Conservation (phyloP, 2,888 invertebrate species). For the Lampropteryx suffumata region DNA sequence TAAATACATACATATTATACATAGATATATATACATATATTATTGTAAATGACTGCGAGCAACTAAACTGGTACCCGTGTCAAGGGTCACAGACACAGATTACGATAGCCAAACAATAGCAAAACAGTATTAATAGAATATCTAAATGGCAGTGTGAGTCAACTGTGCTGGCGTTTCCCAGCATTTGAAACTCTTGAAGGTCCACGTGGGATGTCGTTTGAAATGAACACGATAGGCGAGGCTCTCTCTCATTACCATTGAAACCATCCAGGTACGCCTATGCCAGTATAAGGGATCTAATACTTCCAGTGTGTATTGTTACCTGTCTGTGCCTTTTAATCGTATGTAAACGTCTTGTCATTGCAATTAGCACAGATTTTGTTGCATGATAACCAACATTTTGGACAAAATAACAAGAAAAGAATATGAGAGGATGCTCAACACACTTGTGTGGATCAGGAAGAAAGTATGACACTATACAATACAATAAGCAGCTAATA, state of each 20-base stretch:
- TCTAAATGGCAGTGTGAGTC: slow-evolving; percentile 21
- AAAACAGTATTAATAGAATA: slow-evolving; percentile 31
- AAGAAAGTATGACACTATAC: too few relatives aligned
- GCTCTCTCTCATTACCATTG: slow-evolving; percentile 55
- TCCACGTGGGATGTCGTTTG: slow-evolving; percentile 47
- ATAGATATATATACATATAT: too few relatives aligned
- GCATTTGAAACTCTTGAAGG: slow-evolving; percentile 18
- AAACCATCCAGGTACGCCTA: slow-evolving; percentile 38
- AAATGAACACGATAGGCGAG: slow-evolving; percentile 47
- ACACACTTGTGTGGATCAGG: neutral
- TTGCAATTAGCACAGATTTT: slow-evolving; percentile 8
- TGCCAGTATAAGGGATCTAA: slow-evolving; percentile 1
- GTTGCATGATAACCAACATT: neutral
- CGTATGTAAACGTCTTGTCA: slow-evolving; percentile 1
- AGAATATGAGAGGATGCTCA: too few relatives aligned
- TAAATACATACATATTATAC: too few relatives aligned
- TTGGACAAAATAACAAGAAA: too few relatives aligned
- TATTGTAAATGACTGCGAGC: slow-evolving; percentile 18
- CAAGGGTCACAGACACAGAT: slow-evolving; percentile 33
- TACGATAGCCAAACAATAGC: slow-evolving; percentile 36
- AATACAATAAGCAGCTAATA: neutral
- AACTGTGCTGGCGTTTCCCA: slow-evolving; percentile 38
- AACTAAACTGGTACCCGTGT: slow-evolving; percentile 27
- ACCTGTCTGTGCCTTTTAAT: slow-evolving; percentile 4
- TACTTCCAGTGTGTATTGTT: slow-evolving; percentile 22